Base-by-base conservation (phyloP, 2,888 invertebrate genomes). In the Biston stratarius region DNA sequence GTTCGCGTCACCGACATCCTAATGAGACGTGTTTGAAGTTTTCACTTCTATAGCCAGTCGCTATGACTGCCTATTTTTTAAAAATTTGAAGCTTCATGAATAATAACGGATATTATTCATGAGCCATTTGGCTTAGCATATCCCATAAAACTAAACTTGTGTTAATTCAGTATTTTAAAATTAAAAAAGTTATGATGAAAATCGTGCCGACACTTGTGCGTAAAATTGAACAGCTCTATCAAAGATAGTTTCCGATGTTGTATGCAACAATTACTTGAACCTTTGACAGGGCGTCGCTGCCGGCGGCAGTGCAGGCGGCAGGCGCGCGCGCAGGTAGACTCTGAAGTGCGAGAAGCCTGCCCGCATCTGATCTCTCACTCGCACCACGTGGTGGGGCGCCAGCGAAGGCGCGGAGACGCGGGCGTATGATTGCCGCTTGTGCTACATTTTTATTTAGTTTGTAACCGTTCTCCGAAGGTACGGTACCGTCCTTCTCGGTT, bases 391-490 rank as follows among this genome's bases (percentile, higher is more conserved):
- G 94, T 90, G 93, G 94, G 92, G 92, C 83, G 52, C 72, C 72
- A 70, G 70, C 82, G 45, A 72, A 72, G 73, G 69, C 84, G 81
- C 80, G 78, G 74, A 71, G 79, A 87, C 88, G 90, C 91, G 88
- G 90, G 90, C 88, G 90, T 87, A 82, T 86, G 89, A 86, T 87
- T 82, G 83, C 86, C 79, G 91, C 85, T 88, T 90, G 92, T 88
- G 94, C 93, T 94, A 94, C 91, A 94, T 91, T 93, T 90, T 92
- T 91, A 91, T 92, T 93, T 92, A 94, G 94, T 94, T 92, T 91
- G 87, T 91, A 90, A 91, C 90, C 90, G 94, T 89, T 89, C 88
- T 82, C 77, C 75, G 80, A 72, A 77, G 83, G 76, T 71, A 72
- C 79, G 77, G 81, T 80, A 77, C 78, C 69, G 86, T 81, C 82